Evolutionary conservation across 2,113 vertebrate genomes (phyloP), one percentile per base, ranked within the genome.

Genomic region (Sardina pilchardus): DNA sequence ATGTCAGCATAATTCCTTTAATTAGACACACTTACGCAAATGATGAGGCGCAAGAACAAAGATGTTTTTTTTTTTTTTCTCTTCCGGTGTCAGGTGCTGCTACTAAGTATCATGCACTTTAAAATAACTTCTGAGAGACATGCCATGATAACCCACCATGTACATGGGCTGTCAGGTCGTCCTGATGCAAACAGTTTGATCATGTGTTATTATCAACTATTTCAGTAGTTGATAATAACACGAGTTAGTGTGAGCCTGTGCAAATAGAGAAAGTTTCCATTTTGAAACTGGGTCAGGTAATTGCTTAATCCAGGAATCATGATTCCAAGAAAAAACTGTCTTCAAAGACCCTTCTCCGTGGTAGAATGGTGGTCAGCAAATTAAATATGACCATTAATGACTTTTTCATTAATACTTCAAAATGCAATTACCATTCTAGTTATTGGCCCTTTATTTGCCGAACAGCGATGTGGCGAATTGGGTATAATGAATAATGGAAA

Each of bases 301-400:
- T 75, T 75, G 2, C 67, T 14, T 75, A 75, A 75, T 75, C 67
- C 30, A 75, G 30, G 67, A 39, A 39, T 16, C 34, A 56, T 24
- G 53, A 56, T 24, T 24, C 4, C 21, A 6, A 24, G 53, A 5
- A 56, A 56, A 56, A 34, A 17, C 36, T 30, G 63, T 30, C 30
- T 17, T 30, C 50, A 12, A 53, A 19, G 3, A 24, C 19, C 53
- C 67, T 16, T 36, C 30, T 75, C 26, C 17, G 59, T 63, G 12
- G 67, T 75, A 17, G 4, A 75, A 75, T 36, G 67, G 30, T 75
- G 67, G 67, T 34, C 67, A 75, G 67, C 67, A 90, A 87, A 93
- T 93, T 92, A 93, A 94, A 93, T 87, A 93, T 91, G 87, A 93
- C 87, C 83, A 16, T 89, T 94, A 94, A 94, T 93, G 94, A 91